Conservation (phyloP, 35 echinoderm and acorn worm genomes). For the Eucidaris tribuloides region DNA sequence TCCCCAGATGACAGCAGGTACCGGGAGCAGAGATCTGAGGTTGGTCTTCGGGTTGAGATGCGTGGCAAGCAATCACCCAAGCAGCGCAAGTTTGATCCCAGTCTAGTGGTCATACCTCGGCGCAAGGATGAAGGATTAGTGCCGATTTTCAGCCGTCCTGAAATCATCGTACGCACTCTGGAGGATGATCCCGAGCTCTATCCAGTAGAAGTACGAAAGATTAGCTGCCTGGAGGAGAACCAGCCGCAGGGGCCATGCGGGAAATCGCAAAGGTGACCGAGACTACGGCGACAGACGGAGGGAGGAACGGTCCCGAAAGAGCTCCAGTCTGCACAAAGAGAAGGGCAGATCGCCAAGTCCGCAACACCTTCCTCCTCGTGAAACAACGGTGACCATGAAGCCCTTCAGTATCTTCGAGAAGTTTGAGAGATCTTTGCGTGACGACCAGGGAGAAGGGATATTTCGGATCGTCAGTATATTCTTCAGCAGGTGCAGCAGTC, state of each 20-base stretch:
- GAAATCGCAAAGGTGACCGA: neutral
- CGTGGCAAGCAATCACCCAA: neutral
- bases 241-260: neutral
- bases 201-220: constrained; percentile 14
- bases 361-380: neutral
- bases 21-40: neutral
- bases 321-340: neutral
- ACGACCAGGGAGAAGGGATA: too few species aligned
- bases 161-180: constrained; percentile 15
- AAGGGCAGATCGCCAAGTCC: constrained; percentile 4
- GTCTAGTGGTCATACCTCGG: constrained; percentile 32
- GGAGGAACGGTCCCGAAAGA: neutral
- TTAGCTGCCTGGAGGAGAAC: constrained; percentile 9
- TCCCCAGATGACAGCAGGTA: neutral
- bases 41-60: neutral
- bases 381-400: constrained; percentile 1
- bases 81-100: constrained; percentile 21
- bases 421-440: neutral
- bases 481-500: too few species aligned
- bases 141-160: constrained; percentile 23
- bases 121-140: constrained; percentile 37
- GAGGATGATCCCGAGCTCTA: constrained; percentile 35
- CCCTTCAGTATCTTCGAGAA: constrained; percentile 12
- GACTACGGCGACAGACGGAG: neutral
- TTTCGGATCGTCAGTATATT: too few species aligned